Evolutionary conservation across 2,113 vertebrate genomes (phyloP).

Genomic region (Centropus unirufus): DNA sequence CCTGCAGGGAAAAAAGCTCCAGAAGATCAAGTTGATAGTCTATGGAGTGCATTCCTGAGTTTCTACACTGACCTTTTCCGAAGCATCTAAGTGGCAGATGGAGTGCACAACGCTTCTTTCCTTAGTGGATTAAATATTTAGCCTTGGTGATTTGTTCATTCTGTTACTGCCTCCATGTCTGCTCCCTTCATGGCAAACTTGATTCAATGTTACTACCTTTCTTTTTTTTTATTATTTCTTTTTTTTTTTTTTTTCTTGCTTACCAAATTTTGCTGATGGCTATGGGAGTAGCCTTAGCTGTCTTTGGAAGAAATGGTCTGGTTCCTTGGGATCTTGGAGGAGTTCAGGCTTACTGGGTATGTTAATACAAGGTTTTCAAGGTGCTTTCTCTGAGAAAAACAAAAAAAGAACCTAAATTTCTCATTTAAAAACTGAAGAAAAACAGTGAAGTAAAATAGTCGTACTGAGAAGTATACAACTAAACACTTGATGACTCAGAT

Average conservation of each 20-base stretch:
- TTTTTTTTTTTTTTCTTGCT: neutral
- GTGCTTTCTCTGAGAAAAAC: neutral
- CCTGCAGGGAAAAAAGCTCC: neutral
- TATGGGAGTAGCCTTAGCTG: neutral
- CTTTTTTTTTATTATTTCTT: too few relatives aligned
- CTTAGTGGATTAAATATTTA: too few relatives aligned
- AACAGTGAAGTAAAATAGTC: neutral
- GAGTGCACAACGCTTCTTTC: too few relatives aligned
- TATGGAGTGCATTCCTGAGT: too few relatives aligned
- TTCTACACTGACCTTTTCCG: too few relatives aligned
- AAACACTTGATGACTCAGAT: neutral
- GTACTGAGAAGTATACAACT: neutral
- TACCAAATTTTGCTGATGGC: neutral
- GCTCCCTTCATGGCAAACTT: neutral
- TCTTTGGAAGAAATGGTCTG: neutral
- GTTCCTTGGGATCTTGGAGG: neutral
- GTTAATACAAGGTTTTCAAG: neutral
- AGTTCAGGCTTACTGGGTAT: neutral
- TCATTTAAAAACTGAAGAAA: neutral
- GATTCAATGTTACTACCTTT: neutral
- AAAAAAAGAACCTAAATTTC: neutral
- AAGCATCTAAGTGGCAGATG: too few relatives aligned
- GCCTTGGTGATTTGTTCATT: neutral
- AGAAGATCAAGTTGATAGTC: neutral
- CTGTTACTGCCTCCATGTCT: neutral